A percentile compares a stretch with the other conserved stretches of the same genome.
These are phyloP conservation scores for Sminthurinus aureus DNA, from an alignment of 2,888 invertebrate species.

Conservation along the genomic window DNA sequence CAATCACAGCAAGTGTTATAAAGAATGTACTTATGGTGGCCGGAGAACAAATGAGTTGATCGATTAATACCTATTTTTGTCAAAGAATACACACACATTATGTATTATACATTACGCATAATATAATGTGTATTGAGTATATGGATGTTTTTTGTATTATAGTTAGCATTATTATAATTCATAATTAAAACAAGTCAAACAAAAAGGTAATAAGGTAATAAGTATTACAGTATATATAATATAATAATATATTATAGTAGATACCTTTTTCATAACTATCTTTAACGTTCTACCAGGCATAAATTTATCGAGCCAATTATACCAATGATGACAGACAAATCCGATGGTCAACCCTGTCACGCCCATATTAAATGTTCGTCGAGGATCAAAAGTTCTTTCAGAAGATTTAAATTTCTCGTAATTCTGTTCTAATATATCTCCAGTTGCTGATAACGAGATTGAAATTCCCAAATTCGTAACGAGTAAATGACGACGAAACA, in stretches of 20 bases:
- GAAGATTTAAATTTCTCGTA: slow-evolving; percentile 72
- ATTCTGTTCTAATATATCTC: slow-evolving; percentile 82
- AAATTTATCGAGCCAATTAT: slow-evolving; percentile 75
- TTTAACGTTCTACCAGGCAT: slow-evolving; percentile 74
- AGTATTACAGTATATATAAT: no score
- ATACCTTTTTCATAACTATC: slow-evolving; percentile 75
- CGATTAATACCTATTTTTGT: slow-evolving; percentile 73
- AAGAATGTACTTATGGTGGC: slow-evolving; percentile 80
- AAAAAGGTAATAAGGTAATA: no score
- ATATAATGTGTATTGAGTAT: no score
- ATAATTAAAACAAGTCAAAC: no score
- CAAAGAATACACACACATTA: no score
- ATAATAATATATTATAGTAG: no score
- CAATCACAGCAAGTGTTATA: slow-evolving; percentile 76
- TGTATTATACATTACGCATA: no score
- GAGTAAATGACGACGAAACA: slow-evolving; percentile 71
- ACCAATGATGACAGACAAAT: slow-evolving; percentile 86
- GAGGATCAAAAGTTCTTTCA: slow-evolving; percentile 68
- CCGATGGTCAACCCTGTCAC: slow-evolving; percentile 80
- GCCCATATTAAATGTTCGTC: slow-evolving; percentile 78
- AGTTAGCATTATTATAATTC: no score
- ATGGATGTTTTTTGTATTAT: no score
- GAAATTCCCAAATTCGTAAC: slow-evolving; percentile 83
- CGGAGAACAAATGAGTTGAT: slow-evolving; percentile 86
- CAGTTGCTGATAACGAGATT: slow-evolving; percentile 75